Conservation (phyloP, 2,113 vertebrate species). For the Vireo altiloquus region DNA sequence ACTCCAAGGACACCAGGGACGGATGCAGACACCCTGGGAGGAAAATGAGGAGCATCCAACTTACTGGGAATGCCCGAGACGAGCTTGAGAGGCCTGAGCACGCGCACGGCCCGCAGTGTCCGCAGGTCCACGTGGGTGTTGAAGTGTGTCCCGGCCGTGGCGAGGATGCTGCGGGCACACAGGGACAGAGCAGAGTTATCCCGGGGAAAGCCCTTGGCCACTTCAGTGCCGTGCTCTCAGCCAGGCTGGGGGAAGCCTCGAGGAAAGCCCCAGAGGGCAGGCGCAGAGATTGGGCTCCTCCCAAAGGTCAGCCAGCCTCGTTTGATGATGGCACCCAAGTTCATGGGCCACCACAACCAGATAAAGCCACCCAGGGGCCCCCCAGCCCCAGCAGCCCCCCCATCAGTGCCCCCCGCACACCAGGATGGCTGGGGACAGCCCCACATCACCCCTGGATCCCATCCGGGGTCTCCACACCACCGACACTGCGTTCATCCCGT, state of each 20-base stretch:
- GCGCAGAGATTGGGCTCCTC: not conserved
- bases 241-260: not conserved
- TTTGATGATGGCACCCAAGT: not conserved
- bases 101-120: constrained; percentile 91
- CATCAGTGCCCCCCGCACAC: rapidly evolving
- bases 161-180: constrained; percentile 85
- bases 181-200: constrained; percentile 42
- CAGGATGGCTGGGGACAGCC: not conserved
- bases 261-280: not conserved
- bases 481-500: rapidly evolving
- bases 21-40: rapidly evolving
- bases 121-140: constrained; percentile 96
- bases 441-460: rapidly evolving
- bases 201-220: not conserved
- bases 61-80: constrained; percentile 98
- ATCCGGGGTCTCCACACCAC: not conserved
- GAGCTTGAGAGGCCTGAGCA: constrained; percentile 93
- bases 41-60: constrained; percentile 8
- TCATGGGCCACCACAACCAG: rapidly evolving
- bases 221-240: rapidly evolving
- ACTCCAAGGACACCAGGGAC: rapidly evolving
- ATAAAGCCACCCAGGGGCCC: not conserved
- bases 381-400: not conserved
- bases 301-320: rapidly evolving
- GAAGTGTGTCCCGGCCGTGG: constrained; percentile 93